Evolutionary conservation across 2,797 vertebrate species (phyloP).

Genomic region (Tarsius wallacei): DNA sequence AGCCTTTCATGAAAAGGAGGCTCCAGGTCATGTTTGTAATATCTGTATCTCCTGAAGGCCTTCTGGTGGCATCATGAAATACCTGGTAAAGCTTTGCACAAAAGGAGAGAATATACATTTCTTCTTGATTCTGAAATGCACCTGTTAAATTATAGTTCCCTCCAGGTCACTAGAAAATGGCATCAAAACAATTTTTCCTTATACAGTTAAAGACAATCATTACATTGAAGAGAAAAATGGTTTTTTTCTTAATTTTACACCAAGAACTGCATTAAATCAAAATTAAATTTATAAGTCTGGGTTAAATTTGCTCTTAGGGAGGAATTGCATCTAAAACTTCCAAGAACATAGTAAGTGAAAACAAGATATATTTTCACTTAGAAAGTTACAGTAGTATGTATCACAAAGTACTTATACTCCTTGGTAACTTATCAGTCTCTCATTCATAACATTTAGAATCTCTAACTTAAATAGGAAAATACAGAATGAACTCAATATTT

Average conservation of each 20-base stretch:
- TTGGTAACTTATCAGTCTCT: neutral
- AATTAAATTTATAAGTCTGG: neutral
- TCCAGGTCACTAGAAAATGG: slow-evolving; percentile 62
- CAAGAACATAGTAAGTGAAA: neutral
- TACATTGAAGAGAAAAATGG: neutral
- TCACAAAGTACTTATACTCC: neutral
- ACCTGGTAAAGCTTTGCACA: neutral
- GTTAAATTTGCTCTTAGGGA: neutral
- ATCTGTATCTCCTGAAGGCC: slow-evolving; percentile 70
- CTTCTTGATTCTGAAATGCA: slow-evolving; percentile 53
- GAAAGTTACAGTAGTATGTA: neutral
- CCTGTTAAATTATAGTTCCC: slow-evolving; percentile 23
- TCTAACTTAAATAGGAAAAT: neutral
- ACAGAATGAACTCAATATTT: neutral
- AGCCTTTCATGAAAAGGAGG: slow-evolving; percentile 38
- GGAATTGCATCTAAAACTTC: neutral
- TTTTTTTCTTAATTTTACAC: neutral
- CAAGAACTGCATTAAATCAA: neutral
- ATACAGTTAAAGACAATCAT: neutral
- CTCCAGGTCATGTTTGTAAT: slow-evolving; percentile 16
- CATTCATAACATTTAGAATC: neutral
- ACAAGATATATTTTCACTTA: neutral
- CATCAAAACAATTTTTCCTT: slow-evolving; percentile 5
- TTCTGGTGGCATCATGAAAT: slow-evolving; percentile 26
- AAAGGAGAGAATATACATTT: slow-evolving; percentile 18